Evolutionary conservation across 2,888 invertebrate species (phyloP), one percentile per base, ranked within the genome.

Genomic region (Seladonia tumulorum): DNA sequence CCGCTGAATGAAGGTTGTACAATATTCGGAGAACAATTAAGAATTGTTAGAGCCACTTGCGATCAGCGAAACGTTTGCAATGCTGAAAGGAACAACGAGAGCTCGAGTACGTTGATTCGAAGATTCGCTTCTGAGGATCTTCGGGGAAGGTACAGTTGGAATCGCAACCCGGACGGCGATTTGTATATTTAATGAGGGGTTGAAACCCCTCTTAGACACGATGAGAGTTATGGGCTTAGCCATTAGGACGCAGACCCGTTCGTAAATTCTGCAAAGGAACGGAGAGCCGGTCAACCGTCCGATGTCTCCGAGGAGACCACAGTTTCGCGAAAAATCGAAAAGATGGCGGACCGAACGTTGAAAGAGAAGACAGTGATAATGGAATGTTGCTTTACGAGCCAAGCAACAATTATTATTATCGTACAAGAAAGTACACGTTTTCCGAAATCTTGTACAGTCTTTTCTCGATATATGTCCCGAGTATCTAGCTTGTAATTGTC

Each of bases 111-210:
- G 60, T 63, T 29, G 60, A 63, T 63, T 60, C 12, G 25, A 12
- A 60, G 25, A 14, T 60, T 63, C 60, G 29, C 60, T 63, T 7
- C 7, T 0, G 0, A 29, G 25, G 25, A 63, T 63, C 16, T 63
- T 63, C 25, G 60, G 25, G 60, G 16, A 16, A 63, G 7, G 29
- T 63, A 29, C 29, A 29, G 60, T 25, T 29, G 60, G 60, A 63
- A 25, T 63, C 60, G 60, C 25, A 63, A 63, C 60, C 14, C 29
- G 16, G 60, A 25, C 16, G 60, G 60, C 60, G 60, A 25, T 63
- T 63, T 63, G 60, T 63, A 63, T 63, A 63, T 63, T 63, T 63
- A 63, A 63, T 63, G 60, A 63, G 60, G 60, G 60, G 60, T 63
- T 63, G 60, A 63, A 29, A 29, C 60, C 60, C 60, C 60, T 63